These are phyloP conservation scores for Caenorhabditis sp. DNA, from an alignment of 2,888 invertebrate genomes.

Conservation along the genomic window DNA sequence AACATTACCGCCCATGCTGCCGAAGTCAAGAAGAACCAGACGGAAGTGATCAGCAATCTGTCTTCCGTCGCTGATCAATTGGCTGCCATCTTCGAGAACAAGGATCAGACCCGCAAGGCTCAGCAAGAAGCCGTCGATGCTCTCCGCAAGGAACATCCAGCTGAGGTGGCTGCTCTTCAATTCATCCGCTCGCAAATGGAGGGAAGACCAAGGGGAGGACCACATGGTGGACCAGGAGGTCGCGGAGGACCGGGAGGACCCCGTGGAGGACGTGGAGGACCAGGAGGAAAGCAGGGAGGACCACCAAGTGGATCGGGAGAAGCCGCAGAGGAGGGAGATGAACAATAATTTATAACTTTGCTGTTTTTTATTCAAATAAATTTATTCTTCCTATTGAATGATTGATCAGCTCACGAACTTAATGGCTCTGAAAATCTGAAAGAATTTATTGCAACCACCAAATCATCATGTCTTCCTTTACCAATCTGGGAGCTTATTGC, in stretches of 20 bases:
- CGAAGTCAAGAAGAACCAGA: constrained; percentile 61
- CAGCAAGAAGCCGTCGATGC: constrained; percentile 33
- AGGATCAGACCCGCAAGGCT: constrained; percentile 47
- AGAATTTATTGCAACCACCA: too few relatives aligned
- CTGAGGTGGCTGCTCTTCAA: constrained; percentile 16
- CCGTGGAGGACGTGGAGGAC: constrained; percentile 19
- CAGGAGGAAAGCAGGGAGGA: constrained; percentile 7
- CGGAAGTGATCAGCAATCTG: constrained; percentile 55
- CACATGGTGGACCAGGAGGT: constrained; percentile 29
- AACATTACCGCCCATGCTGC: constrained; percentile 57
- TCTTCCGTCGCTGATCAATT: constrained; percentile 46
- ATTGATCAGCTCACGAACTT: too few relatives aligned
- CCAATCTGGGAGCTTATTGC: too few relatives aligned
- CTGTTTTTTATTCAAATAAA: not conserved
- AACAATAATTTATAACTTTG: not conserved
- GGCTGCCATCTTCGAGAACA: constrained; percentile 52
- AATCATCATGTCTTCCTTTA: too few relatives aligned
- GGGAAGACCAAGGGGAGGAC: constrained; percentile 27
- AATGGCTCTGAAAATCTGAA: too few relatives aligned
- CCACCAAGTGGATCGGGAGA: not conserved
- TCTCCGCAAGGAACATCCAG: constrained; percentile 27
- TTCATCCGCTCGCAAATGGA: constrained; percentile 34
- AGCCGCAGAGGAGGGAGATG: not conserved
- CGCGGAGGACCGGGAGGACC: constrained; percentile 33
- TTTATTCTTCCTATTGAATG: too few relatives aligned